Conservation (phyloP, 1,140 invertebrate genomes). For the Batillaria attramentaria region DNA sequence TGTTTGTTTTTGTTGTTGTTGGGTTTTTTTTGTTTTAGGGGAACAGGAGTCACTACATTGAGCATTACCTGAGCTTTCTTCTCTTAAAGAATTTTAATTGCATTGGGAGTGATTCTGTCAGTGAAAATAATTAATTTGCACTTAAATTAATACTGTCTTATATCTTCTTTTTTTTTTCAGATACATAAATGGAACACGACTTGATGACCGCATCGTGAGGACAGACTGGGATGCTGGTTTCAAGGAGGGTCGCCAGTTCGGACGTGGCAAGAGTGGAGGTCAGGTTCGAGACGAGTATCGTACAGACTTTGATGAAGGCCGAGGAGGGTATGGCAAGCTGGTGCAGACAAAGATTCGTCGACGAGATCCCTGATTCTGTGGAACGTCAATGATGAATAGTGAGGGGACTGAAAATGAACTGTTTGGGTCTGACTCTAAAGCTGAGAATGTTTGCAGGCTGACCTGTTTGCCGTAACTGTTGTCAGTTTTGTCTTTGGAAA, state of each 20-base stretch:
- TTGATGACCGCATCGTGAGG: constrained; percentile 97
- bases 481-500: background rate
- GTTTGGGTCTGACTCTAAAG: too few relatives aligned
- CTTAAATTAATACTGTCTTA: too few relatives aligned
- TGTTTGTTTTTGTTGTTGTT: too few relatives aligned
- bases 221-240: constrained; percentile 99
- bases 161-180: background rate
- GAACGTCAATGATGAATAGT: too few relatives aligned
- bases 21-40: too few relatives aligned
- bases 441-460: background rate
- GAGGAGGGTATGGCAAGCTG: constrained; percentile 97
- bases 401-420: too few relatives aligned
- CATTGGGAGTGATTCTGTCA: too few relatives aligned
- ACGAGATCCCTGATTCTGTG: constrained; percentile 25
- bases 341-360: constrained; percentile 78
- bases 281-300: constrained; percentile 99
- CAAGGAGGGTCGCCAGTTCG: constrained; percentile 98
- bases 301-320: constrained; percentile 95
- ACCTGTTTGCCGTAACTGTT: background rate
- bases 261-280: constrained; percentile 97
- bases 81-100: too few relatives aligned
- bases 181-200: constrained; percentile 95
- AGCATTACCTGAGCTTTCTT: too few relatives aligned
- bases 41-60: too few relatives aligned
- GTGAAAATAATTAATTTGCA: too few relatives aligned